phyloP scores from a whole-genome alignment of 2,113 vertebrate species.

The Calidris pugnax region DNA sequence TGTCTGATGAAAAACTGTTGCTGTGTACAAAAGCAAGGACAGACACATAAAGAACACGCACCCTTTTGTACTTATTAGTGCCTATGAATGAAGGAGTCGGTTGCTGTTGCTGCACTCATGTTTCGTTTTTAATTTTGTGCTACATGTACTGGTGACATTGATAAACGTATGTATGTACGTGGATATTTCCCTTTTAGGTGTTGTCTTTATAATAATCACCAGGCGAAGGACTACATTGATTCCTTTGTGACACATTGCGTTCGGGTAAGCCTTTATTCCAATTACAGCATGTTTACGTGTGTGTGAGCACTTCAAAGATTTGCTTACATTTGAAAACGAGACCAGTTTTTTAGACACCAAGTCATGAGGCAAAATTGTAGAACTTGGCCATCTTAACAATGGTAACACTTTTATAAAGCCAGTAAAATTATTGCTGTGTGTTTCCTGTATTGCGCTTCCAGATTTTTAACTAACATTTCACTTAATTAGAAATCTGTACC shows the following conservation, averaged over 20 bases:
- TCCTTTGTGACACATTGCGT: constrained; percentile 97
- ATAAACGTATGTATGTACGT: background rate
- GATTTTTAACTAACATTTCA: background rate
- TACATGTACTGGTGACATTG: background rate
- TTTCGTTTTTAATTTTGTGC: background rate
- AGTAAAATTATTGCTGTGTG: background rate
- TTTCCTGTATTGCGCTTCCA: background rate
- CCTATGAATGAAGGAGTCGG: background rate
- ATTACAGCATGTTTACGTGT: background rate
- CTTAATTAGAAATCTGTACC: background rate
- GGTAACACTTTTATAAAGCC: background rate
- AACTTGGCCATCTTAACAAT: background rate
- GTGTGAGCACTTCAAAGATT: background rate
- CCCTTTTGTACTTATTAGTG: background rate
- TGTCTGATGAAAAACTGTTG: background rate
- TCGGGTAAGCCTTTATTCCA: constrained; percentile 79
- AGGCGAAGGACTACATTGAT: constrained; percentile 98
- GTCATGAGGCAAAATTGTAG: background rate
- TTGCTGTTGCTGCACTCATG: background rate
- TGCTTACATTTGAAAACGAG: background rate
- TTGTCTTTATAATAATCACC: constrained; percentile 96
- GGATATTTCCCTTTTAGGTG: constrained; percentile 79
- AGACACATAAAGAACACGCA: background rate
- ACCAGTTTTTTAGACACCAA: background rate
- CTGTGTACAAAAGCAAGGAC: background rate